Conservation (phyloP, 1,140 invertebrate genomes). For the Bombus cullumanus region DNA sequence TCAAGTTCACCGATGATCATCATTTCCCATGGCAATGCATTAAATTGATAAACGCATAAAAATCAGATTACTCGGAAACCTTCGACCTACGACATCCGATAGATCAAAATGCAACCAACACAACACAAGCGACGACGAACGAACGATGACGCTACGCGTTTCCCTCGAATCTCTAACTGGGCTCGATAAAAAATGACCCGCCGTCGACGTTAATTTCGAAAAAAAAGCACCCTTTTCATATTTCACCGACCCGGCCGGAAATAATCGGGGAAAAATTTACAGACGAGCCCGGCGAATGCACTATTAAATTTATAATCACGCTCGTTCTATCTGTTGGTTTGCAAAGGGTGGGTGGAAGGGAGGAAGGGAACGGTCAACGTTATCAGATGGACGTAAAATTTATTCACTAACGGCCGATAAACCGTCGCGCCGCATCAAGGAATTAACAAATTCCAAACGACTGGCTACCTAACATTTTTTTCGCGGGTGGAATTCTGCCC, state of each 20-base stretch:
- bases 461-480: not conserved
- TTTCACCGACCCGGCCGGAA: not conserved
- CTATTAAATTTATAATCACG: slow-evolving; percentile 22
- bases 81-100: no score
- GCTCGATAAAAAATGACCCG: not conserved
- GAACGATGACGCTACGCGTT: no score
- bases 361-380: slow-evolving; percentile 3
- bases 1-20: no score
- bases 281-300: not conserved
- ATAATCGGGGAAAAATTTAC: slow-evolving; percentile 19
- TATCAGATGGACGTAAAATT: slow-evolving; percentile 22
- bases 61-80: no score
- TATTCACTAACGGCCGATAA: slow-evolving; percentile 28
- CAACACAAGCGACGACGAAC: no score
- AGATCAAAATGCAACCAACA: no score
- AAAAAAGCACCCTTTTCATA: not conserved
- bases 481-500: not conserved
- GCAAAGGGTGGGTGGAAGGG: not conserved
- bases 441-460: slow-evolving; percentile 29
- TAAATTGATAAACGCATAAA: no score
- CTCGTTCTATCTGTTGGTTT: slow-evolving; percentile 6
- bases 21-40: no score
- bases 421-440: slow-evolving; percentile 10
- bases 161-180: not conserved
- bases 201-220: not conserved